These are phyloP conservation scores for Gastrophryne carolinensis DNA, from an alignment of 2,797 vertebrate species.

Conservation along the genomic window DNA sequence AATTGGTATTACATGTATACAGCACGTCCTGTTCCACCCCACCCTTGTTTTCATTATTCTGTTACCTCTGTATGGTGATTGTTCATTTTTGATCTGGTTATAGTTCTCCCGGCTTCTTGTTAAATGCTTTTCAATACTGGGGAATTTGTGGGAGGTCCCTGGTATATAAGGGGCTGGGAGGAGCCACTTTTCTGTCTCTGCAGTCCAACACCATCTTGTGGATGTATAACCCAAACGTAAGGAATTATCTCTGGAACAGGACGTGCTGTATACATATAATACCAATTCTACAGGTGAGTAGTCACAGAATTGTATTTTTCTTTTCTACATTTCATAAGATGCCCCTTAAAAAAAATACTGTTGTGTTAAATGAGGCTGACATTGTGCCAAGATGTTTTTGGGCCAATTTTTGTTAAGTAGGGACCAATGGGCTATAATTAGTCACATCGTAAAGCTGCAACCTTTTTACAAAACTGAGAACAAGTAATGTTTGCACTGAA, in stretches of 20 bases:
- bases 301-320: background rate
- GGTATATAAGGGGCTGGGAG: background rate
- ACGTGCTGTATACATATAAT: too few relatives aligned
- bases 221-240: too few relatives aligned
- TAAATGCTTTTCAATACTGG: too few relatives aligned
- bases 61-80: too few relatives aligned
- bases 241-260: too few relatives aligned
- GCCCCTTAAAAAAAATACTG: background rate
- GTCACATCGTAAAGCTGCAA: background rate
- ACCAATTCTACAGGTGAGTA: too few relatives aligned
- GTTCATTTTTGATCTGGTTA: too few relatives aligned
- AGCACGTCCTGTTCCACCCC: too few relatives aligned
- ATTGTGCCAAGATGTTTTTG: background rate
- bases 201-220: background rate
- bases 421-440: background rate
- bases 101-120: too few relatives aligned
- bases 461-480: background rate
- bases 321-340: background rate
- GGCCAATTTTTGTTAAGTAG: background rate
- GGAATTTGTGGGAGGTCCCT: background rate
- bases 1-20: too few relatives aligned
- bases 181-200: background rate
- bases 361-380: background rate
- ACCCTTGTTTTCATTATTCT: too few relatives aligned
- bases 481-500: background rate